Base-by-base conservation (phyloP, 1,140 invertebrate genomes). In the Diploscapter pachys region DNA sequence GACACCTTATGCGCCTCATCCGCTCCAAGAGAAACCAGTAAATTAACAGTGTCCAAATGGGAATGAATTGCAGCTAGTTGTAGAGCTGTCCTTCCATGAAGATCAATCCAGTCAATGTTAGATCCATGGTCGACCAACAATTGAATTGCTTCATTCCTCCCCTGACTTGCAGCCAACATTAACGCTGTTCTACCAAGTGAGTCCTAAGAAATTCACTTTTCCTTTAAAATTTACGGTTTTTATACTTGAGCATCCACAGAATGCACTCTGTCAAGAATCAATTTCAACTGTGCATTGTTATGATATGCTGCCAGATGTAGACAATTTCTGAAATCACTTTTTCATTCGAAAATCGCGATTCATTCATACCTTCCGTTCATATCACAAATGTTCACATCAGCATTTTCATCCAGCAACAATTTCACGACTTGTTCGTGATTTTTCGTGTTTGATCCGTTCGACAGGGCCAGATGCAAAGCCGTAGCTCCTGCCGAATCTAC, bases 131-230 rank as follows among this genome's bases (percentile, higher is more conserved):
- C 53, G 59, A 74, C 70, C 8, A 78, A 54, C 11, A 71, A 61
- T 50, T 78, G 76, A 49, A 78, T 74, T 6, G 74, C 63, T 4
- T 69, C 68, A 4, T 76, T n/a, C 50, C 70, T 69, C 48, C 77
- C 77, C 70, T 78, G 77, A 71, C 75, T 76, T 0, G 77, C 75
- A 59, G 69, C 75, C 8, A 78, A 56, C 73, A 78, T 78, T 11
- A 78, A 59, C 50, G 77, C 51, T 61, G 77, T 78, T 56, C 76
- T 59, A 9, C 75, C 77, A 63, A 68, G 72, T n/a, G 31, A 50
- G 59, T 78, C 77, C 31, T 31, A 31, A 31, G 31, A 31, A 31
- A 31, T 31, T 31, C 31, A 31, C 31, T 31, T 31, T 31, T 31
- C 31, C 31, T 31, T 31, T 31, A 1, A 31, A 31, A 31, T 31